These are phyloP conservation scores for Tachuris rubrigastra DNA, from an alignment of 2,113 vertebrate species.

Conservation along the genomic window DNA sequence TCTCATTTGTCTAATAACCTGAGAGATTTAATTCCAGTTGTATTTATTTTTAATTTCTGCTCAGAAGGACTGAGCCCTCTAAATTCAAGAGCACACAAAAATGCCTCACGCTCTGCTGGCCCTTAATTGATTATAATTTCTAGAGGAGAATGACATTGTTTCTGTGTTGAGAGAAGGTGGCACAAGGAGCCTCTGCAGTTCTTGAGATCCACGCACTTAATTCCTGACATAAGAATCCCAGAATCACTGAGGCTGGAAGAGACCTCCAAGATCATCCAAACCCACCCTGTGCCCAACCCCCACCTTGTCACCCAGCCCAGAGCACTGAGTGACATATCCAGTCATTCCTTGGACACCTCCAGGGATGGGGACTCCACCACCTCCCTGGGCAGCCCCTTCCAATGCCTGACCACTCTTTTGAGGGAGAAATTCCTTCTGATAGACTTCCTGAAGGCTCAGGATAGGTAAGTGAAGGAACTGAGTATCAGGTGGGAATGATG, in stretches of 20 bases:
- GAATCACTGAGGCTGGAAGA: not conserved
- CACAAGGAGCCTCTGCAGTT: rapidly evolving
- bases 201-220: not conserved
- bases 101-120: not conserved
- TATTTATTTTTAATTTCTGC: not conserved
- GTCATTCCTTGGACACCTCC: not conserved
- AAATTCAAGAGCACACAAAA: not conserved
- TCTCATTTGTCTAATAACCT: not conserved
- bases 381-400: not conserved
- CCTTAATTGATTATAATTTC: not conserved
- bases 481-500: not conserved
- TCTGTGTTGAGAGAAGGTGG: not conserved
- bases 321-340: not conserved
- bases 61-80: not conserved
- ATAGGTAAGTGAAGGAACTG: not conserved
- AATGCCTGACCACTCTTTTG: not conserved
- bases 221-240: not conserved
- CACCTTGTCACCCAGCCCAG: not conserved
- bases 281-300: not conserved
- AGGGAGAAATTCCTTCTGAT: not conserved
- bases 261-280: not conserved
- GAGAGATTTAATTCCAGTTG: not conserved
- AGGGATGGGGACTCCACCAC: not conserved
- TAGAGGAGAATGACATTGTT: not conserved
- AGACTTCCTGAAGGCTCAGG: not conserved